Percentiles rank a stretch among this genome's conserved stretches.
Evolutionary conservation across 2,888 invertebrate species (phyloP).

Genomic region (Erebia aethiops): DNA sequence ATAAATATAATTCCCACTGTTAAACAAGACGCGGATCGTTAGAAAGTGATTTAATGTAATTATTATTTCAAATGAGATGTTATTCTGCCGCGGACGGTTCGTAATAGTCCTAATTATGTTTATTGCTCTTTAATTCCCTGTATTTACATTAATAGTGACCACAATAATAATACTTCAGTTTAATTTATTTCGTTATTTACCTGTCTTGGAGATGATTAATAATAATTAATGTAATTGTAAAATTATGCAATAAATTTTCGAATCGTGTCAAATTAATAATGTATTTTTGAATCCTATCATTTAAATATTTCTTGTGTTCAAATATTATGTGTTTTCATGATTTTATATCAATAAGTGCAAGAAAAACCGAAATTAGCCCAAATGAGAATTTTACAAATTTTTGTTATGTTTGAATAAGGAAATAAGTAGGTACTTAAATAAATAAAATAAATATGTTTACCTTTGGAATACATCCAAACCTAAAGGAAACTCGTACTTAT

Average conservation of each 20-base stretch:
- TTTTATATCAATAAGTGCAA: too few relatives aligned
- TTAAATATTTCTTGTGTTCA: too few relatives aligned
- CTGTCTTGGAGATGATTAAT: neutral
- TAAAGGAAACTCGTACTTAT: too few relatives aligned
- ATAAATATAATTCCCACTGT: slow-evolving; percentile 62
- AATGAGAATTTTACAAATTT: too few relatives aligned
- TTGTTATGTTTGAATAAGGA: too few relatives aligned
- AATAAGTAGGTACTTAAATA: too few relatives aligned
- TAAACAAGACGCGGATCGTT: slow-evolving; percentile 58
- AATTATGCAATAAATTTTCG: neutral
- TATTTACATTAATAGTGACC: slow-evolving; percentile 10
- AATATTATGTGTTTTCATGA: too few relatives aligned
- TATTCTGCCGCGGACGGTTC: slow-evolving; percentile 31
- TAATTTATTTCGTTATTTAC: slow-evolving; percentile 6
- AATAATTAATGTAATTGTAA: neutral
- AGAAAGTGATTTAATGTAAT: slow-evolving; percentile 61
- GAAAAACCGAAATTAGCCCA: too few relatives aligned
- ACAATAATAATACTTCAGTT: neutral
- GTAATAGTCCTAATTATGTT: slow-evolving; percentile 22
- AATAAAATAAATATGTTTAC: too few relatives aligned
- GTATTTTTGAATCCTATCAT: neutral
- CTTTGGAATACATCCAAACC: too few relatives aligned
- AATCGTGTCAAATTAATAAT: too few relatives aligned
- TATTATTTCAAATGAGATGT: slow-evolving; percentile 54
- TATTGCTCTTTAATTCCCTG: slow-evolving; percentile 21